These are phyloP conservation scores for Drosophila ananassae DNA, from an alignment of 1,140 invertebrate species.

Conservation along the genomic window DNA sequence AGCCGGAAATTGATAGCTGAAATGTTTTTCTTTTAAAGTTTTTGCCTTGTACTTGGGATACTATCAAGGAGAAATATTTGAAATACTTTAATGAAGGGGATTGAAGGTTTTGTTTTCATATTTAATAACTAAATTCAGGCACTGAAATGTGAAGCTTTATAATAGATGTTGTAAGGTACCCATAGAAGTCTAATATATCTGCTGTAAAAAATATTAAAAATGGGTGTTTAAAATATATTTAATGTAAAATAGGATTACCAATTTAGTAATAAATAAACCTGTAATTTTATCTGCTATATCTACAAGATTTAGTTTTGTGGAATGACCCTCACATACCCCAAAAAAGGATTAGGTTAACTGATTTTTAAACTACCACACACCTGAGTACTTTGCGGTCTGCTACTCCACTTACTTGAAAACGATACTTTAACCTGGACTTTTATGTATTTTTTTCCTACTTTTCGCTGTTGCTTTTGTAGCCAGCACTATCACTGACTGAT, in stretches of 20 bases:
- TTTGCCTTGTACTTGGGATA: neutral
- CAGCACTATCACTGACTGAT: neutral
- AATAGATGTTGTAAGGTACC: neutral
- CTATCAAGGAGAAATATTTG: neutral
- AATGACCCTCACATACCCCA: neutral
- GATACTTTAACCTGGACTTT: neutral
- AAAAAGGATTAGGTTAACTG: slow-evolving; percentile 1
- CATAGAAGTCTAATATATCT: too few species aligned
- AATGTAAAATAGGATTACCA: too few species aligned
- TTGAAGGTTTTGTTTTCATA: too few species aligned
- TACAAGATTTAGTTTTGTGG: neutral
- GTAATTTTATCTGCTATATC: too few species aligned
- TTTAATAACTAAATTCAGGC: neutral
- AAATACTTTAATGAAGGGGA: neutral
- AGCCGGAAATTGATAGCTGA: neutral
- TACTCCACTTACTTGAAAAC: neutral
- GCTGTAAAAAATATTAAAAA: too few species aligned
- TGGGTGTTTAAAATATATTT: too few species aligned
- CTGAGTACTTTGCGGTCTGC: neutral
- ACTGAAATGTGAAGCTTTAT: neutral
- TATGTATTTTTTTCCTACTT: neutral
- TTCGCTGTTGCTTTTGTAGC: neutral
- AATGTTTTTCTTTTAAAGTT: neutral
- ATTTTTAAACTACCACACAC: neutral
- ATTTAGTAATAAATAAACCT: too few species aligned